Evolutionary conservation across 2,113 vertebrate species (phyloP).

Genomic region (Oceanodroma tethys): DNA sequence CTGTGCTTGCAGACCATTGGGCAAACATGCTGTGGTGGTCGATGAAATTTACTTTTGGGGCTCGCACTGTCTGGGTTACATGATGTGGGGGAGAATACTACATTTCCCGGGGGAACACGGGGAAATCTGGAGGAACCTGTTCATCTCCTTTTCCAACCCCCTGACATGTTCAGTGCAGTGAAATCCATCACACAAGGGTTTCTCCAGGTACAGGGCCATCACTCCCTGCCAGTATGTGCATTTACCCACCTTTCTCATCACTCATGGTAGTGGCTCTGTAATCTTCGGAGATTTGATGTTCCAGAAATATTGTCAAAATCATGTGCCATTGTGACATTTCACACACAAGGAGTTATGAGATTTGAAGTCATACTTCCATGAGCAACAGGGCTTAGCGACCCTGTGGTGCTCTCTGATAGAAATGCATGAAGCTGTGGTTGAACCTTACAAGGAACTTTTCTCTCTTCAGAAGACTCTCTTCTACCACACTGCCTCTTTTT

Average conservation of each 20-base stretch:
- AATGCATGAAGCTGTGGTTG: neutral
- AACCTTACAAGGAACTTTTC: neutral
- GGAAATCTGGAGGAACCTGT: neutral
- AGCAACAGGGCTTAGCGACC: neutral
- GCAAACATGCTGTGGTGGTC: neutral
- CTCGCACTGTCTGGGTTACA: accelerated
- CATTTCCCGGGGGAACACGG: accelerated
- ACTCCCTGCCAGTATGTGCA: neutral
- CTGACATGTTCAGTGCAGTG: neutral
- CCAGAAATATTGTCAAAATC: neutral
- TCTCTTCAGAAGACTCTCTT: too few relatives aligned
- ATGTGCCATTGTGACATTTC: neutral
- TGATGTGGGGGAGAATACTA: neutral
- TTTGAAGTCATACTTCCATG: neutral
- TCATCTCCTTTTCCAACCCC: neutral
- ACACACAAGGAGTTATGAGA: neutral
- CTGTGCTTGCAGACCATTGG: neutral
- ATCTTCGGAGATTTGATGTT: neutral
- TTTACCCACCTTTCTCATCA: neutral
- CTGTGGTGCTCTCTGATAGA: neutral
- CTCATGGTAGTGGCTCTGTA: neutral
- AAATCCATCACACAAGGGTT: neutral
- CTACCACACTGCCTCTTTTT: too few relatives aligned
- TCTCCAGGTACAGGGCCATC: neutral
- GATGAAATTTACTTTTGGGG: neutral